phyloP scores from a whole-genome alignment of 2,797 vertebrate genomes.

The Bovichtus variegatus region DNA sequence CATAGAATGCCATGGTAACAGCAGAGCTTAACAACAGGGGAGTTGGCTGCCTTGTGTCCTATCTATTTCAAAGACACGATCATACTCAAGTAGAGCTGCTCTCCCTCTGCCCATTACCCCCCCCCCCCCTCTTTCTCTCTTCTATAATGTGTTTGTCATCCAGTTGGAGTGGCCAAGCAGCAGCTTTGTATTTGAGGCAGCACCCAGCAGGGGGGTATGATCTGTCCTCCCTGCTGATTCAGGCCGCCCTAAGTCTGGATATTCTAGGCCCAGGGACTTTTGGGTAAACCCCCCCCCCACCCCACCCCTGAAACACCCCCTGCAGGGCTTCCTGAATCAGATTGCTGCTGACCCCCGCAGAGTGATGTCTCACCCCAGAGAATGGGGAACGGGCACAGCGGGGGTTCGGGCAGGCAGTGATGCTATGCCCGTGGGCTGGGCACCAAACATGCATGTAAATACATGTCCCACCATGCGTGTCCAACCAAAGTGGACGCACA shows the following conservation, averaged over 20 bases:
- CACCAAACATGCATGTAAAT: slow-evolving; percentile 74
- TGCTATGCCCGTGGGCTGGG: slow-evolving; percentile 66
- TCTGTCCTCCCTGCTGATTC: slow-evolving; percentile 61
- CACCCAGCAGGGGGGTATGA: slow-evolving; percentile 69
- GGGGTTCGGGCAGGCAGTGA: slow-evolving; percentile 61
- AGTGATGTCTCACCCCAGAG: slow-evolving; percentile 79
- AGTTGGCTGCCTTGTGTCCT: slow-evolving; percentile 55
- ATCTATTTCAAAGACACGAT: slow-evolving; percentile 68
- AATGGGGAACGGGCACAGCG: slow-evolving; percentile 58
- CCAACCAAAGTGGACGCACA: slow-evolving; percentile 9
- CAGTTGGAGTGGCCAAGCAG: slow-evolving; percentile 63
- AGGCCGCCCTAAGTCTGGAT: slow-evolving; percentile 74
- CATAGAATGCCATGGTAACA: slow-evolving; percentile 79
- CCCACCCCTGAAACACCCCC: slow-evolving; percentile 55
- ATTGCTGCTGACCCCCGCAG: slow-evolving; percentile 75
- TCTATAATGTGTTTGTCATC: slow-evolving; percentile 63
- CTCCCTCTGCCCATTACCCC: slow-evolving; percentile 46
- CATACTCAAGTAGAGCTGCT: slow-evolving; percentile 59
- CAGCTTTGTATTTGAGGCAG: slow-evolving; percentile 68
- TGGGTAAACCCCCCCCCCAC: slow-evolving; percentile 67
- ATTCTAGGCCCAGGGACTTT: slow-evolving; percentile 71
- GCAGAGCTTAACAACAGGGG: slow-evolving; percentile 59
- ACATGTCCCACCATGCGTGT: slow-evolving; percentile 61
- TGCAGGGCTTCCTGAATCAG: slow-evolving; percentile 75
- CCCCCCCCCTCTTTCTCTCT: neutral